These are phyloP conservation scores for Pandion haliaetus DNA, from an alignment of 2,113 vertebrate genomes.

Conservation along the genomic window DNA sequence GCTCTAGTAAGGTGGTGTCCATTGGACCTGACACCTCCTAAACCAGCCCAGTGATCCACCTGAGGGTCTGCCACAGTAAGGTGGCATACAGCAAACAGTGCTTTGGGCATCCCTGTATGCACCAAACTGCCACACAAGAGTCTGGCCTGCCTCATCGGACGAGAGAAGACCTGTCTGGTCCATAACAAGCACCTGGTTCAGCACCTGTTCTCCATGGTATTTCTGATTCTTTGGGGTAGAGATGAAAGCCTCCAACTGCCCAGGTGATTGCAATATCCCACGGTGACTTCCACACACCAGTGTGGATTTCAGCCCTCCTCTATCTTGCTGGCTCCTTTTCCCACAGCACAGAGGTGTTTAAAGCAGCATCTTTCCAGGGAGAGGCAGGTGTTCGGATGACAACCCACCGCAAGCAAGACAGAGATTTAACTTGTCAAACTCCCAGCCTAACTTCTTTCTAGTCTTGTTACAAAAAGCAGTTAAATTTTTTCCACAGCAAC, in stretches of 20 bases:
- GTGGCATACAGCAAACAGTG: background rate
- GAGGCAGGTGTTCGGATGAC: background rate
- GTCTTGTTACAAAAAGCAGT: background rate
- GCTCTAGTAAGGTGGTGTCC: background rate
- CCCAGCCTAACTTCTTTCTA: background rate
- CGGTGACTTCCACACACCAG: background rate
- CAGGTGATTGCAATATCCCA: fast-evolving
- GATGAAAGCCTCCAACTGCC: background rate
- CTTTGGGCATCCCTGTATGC: fast-evolving
- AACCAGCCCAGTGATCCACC: background rate
- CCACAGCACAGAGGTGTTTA: background rate
- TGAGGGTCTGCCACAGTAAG: background rate
- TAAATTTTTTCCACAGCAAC: background rate
- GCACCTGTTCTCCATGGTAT: background rate
- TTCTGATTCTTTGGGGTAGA: background rate
- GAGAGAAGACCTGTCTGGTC: background rate
- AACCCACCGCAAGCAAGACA: background rate
- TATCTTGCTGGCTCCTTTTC: background rate
- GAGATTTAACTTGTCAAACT: background rate
- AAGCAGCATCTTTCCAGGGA: background rate
- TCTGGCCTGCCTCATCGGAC: background rate
- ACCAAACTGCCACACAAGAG: fast-evolving
- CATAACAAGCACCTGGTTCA: fast-evolving
- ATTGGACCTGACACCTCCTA: background rate
- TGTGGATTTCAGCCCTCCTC: background rate